Conservation (phyloP, 2,797 vertebrate genomes). For the Parambassis ranga region DNA sequence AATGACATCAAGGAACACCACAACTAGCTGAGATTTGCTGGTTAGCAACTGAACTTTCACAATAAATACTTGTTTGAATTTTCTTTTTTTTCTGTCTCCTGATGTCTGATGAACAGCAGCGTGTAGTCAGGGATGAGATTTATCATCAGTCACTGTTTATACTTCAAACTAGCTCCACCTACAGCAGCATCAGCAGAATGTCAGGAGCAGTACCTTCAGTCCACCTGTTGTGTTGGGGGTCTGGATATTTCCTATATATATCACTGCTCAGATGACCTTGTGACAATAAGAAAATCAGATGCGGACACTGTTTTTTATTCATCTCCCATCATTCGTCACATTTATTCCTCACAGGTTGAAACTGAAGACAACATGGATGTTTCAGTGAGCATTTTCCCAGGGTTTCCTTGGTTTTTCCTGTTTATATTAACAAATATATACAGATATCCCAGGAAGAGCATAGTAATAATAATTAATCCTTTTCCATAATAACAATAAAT, state of each 20-base stretch:
- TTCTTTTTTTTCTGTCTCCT: no score
- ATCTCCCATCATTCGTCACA: slow-evolving; percentile 69
- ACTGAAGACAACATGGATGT: slow-evolving; percentile 56
- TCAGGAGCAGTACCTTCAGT: no score
- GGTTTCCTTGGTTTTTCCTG: slow-evolving; percentile 53
- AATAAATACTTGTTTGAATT: no score
- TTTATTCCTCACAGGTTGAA: slow-evolving; percentile 59
- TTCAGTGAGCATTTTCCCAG: slow-evolving; percentile 47
- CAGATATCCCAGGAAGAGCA: slow-evolving; percentile 71
- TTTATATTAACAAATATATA: slow-evolving; percentile 80
- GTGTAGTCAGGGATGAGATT: no score
- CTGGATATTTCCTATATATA: neutral
- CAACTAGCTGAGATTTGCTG: no score
- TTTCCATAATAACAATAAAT: slow-evolving; percentile 80
- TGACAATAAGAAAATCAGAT: neutral
- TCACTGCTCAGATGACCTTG: neutral
- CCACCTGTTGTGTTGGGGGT: neutral
- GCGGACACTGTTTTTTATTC: slow-evolving; percentile 61
- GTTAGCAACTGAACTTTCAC: no score
- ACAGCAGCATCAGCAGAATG: no score
- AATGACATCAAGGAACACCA: no score
- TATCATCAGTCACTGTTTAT: no score
- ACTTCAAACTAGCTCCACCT: no score
- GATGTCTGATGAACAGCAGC: no score
- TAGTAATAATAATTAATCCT: slow-evolving; percentile 58